A percentile compares a stretch with the other conserved stretches of the same genome.
phyloP scores from a whole-genome alignment of 2,888 invertebrate genomes.

The Nemurella pictetii region DNA sequence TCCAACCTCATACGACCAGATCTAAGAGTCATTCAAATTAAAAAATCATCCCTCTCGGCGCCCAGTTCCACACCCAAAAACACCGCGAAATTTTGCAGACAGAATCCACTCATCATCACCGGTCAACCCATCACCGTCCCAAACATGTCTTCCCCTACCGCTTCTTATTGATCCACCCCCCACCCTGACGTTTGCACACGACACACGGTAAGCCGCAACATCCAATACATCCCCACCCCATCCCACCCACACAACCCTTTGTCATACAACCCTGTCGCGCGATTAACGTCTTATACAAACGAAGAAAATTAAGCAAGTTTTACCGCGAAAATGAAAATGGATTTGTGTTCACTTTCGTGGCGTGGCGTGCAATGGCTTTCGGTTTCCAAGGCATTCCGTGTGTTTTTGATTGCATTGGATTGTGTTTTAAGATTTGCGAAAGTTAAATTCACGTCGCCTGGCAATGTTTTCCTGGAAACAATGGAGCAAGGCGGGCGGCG shows the following conservation, averaged over 20 bases:
- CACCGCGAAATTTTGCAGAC: no score
- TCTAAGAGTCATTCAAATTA: no score
- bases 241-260: not conserved
- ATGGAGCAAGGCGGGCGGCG: not conserved
- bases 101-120: not conserved
- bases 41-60: no score
- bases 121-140: not conserved
- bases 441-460: not conserved
- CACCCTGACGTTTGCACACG: not conserved
- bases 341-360: not conserved
- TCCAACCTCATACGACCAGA: no score
- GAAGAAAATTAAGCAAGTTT: slow-evolving; percentile 12
- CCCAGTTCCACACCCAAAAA: no score
- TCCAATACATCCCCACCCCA: not conserved
- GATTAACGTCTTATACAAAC: not conserved
- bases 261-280: not conserved
- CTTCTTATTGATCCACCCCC: not conserved
- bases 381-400: not conserved
- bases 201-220: not conserved
- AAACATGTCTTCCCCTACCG: not conserved
- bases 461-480: not conserved
- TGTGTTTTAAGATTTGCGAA: slow-evolving; percentile 11
- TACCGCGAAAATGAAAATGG: not conserved
- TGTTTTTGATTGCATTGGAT: slow-evolving; percentile 13
- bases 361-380: not conserved